Base-by-base conservation (phyloP, 2,888 invertebrate genomes). In the Amiota mariae region DNA sequence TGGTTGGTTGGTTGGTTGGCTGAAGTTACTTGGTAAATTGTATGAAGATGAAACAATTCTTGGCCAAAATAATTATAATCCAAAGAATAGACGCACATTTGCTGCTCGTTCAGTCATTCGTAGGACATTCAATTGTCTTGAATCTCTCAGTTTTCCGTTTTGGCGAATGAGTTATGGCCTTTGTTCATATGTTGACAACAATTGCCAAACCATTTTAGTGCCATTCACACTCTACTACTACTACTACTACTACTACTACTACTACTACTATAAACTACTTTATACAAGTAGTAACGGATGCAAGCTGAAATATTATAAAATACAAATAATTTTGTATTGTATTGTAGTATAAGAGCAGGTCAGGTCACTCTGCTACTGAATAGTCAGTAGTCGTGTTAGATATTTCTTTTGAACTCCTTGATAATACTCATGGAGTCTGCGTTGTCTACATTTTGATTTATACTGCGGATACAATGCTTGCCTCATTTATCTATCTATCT, bases 381-480 rank as follows among this genome's bases (percentile, higher is more conserved):
- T 46, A 24, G 63, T 13, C 13, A 36, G 13, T 8, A 2, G 24
- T 24, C 3, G 24, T 24, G 24, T 24, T 24, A 36, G 63, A n/a
- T 63, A 1, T 46, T 24, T 36, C 63, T n/a, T 13, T n/a, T n/a
- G n/a, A 56, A 15, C 13, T 12, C 3, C n/a, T 56, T 13, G 18
- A n/a, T 56, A 15, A 18, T 8, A 56, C 15, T 56, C 56, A 56
- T 2, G 13, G 15, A 56, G 56, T 49, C 54, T 70, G 56, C 54
- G 18, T 51, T 56, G 59, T 11, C 59, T 11, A 63, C 36, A 3
- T 13, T 46, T 63, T 87, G 87, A 88, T 87, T 87, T 88, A 87
- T 87, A 85, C 82, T 88, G 87, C 87, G 88, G 87, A 87, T 88
- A 79, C 82, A 36, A 36, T 36, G 36, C 36, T 6, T 36, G 36